phyloP scores from a whole-genome alignment of 1,140 invertebrate species.

The Oscheius sp. region DNA sequence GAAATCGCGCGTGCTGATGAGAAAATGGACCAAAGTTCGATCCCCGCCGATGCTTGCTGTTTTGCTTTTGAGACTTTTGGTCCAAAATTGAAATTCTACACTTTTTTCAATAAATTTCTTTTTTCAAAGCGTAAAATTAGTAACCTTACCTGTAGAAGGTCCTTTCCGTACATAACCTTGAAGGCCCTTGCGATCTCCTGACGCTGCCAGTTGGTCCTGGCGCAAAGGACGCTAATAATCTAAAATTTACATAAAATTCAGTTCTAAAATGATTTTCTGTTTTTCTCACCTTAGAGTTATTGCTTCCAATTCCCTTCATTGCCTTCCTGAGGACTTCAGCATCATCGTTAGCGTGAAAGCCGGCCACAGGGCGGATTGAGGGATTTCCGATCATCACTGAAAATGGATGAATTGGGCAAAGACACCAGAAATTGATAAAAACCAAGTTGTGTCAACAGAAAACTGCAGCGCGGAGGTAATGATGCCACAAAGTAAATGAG shows the following conservation, averaged over 20 bases:
- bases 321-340: constrained; percentile 82
- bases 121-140: neutral
- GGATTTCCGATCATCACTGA: constrained; percentile 37
- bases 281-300: constrained; percentile 50
- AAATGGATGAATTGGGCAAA: neutral
- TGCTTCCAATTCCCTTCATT: constrained; percentile 78
- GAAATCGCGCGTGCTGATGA: no score
- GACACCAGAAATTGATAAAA: neutral
- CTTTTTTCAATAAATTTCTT: no score
- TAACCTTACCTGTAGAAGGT: constrained; percentile 69
- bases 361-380: constrained; percentile 73
- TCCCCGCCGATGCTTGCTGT: no score
- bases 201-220: constrained; percentile 63
- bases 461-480: neutral
- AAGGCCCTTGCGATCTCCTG: constrained; percentile 83
- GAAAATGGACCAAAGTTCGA: no score
- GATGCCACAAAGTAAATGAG: neutral
- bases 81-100: no score
- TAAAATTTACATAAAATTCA: no score
- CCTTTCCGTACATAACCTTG: constrained; percentile 90
- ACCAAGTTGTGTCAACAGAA: neutral
- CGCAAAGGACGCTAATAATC: constrained; percentile 48
- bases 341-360: constrained; percentile 82
- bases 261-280: neutral
- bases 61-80: no score